Evolutionary conservation across 2,113 vertebrate species (phyloP).

Genomic region (Anhinga rufa): DNA sequence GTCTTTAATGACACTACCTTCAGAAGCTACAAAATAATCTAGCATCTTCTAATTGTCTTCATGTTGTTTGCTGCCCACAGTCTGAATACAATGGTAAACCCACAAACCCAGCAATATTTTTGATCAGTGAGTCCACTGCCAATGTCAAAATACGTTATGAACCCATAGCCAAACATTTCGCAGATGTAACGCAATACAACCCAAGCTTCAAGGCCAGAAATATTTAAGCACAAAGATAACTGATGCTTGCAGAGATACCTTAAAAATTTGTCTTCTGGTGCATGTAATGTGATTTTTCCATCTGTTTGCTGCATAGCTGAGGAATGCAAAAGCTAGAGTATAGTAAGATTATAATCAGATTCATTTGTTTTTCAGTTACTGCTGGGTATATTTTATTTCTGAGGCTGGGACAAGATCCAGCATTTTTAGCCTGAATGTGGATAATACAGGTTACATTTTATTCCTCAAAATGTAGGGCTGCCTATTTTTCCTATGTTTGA

Average conservation of each 20-base stretch:
- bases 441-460: neutral
- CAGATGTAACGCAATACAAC: neutral
- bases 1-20: neutral
- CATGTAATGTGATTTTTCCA: neutral
- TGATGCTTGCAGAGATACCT: neutral
- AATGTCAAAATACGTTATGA: neutral
- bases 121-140: neutral
- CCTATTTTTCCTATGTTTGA: slow-evolving; percentile 10
- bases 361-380: slow-evolving; percentile 13
- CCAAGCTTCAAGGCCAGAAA: neutral
- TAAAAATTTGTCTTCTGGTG: neutral
- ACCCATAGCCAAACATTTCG: neutral
- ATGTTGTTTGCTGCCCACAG: neutral
- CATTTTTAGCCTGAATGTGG: neutral
- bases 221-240: neutral
- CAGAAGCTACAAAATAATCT: neutral
- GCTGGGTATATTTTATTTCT: neutral
- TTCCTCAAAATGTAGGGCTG: neutral
- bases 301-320: slow-evolving; percentile 4
- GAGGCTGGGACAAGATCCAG: neutral
- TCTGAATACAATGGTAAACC: neutral
- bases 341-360: neutral
- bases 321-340: neutral
- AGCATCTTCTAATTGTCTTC: neutral
- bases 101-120: neutral